These are phyloP conservation scores for Pseudococcus longispinus DNA, from an alignment of 2,888 invertebrate genomes.

Conservation along the genomic window DNA sequence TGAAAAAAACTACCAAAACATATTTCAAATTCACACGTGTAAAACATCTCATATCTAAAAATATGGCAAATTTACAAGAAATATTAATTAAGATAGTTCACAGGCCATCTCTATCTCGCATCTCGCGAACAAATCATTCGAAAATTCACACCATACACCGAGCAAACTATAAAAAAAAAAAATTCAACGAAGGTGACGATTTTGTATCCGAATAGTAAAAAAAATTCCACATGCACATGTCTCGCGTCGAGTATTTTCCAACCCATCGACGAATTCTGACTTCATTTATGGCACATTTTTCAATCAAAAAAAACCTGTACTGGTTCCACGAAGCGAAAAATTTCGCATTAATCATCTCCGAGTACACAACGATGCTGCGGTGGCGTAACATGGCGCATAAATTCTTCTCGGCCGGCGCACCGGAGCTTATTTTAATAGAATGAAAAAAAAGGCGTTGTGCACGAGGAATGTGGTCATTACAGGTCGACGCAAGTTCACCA, in stretches of 20 bases:
- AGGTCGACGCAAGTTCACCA: constrained; percentile 34
- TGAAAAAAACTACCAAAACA: no score
- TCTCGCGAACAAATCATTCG: neutral
- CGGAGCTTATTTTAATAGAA: neutral
- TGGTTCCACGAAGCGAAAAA: neutral
- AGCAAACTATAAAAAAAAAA: neutral
- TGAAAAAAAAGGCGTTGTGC: constrained; percentile 25
- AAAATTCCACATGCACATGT: neutral
- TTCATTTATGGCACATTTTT: constrained; percentile 27
- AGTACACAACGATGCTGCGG: neutral
- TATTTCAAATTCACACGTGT: no score
- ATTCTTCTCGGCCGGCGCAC: constrained; percentile 1
- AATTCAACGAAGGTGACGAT: neutral
- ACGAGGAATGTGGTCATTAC: constrained; percentile 43
- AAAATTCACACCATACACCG: neutral
- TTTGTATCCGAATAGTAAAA: neutral
- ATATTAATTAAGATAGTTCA: neutral
- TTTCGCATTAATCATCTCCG: constrained; percentile 19
- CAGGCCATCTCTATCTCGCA: neutral
- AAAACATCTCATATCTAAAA: no score
- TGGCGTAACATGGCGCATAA: constrained; percentile 39
- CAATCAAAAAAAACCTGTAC: constrained; percentile 35
- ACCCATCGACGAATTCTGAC: neutral
- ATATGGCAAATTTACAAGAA: neutral
- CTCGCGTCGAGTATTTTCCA: neutral